Base-by-base conservation (phyloP, 2,888 invertebrate genomes). In the Rutpela maculata region DNA sequence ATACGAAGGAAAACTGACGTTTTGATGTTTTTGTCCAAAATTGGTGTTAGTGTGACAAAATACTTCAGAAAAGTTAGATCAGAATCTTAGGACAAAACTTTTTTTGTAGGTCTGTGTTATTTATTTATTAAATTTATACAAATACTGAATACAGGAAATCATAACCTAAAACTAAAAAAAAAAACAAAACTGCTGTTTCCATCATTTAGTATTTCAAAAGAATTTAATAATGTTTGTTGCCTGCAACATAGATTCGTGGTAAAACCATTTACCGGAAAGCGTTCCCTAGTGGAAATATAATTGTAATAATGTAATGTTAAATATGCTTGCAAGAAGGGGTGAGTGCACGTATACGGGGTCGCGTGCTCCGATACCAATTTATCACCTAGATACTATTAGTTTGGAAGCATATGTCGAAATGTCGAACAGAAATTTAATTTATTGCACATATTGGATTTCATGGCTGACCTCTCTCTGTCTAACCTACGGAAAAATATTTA, bases 381-480 rank as follows among this genome's bases (percentile, higher is more conserved):
- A 84, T 84, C 84, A 85, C 85, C 81, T 84, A 82, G 77, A 81
- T 80, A 76, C 85, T 81, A 84, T 85, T 85, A 85, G 84, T 84
- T 78, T 76, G 73, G 76, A 73, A 85, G 83, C 85, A 85, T 85
- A 85, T 84, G 85, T 85, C 84, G 82, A 82, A 82, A 77, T 72
- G 76, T 74, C 80, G 78, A 78, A 80, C 74, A 73, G 73, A 75
- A 76, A 78, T 71, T 79, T 78, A 78, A 84, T 82, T 83, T 80
- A 83, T 81, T 75, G 75, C 68, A 43, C 63, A 57, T 69, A 65
- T 63, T 59, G 72, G 67, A 79, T 76, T 59, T 55, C 59, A 38
- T 18, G 12, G 19, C 6, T 5, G 15, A 19, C 55, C 63, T 12
- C 12, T 72, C 63, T 63, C 63, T 7, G 15, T 72, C 55, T 19